Percentiles rank a stretch among this genome's conserved stretches.
These are phyloP conservation scores for Zingel zingel DNA, from an alignment of 2,113 vertebrate species.

Conservation along the genomic window DNA sequence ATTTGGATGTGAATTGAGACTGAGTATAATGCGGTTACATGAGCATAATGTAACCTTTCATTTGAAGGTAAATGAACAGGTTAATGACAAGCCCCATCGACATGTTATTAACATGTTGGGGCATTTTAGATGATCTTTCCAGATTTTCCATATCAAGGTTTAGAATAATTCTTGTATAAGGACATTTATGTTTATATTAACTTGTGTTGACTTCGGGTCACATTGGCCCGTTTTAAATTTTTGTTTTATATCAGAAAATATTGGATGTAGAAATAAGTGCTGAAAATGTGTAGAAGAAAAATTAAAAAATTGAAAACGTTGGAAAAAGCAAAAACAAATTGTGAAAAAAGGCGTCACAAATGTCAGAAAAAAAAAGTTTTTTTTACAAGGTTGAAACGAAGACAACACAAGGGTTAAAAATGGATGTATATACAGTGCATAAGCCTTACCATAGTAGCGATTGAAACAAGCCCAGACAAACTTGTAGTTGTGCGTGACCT, in stretches of 20 bases:
- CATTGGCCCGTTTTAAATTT: no score
- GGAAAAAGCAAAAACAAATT: no score
- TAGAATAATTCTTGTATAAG: background rate
- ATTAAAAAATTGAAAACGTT: no score
- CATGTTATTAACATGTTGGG: background rate
- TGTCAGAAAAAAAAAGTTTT: no score
- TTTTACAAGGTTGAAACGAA: no score
- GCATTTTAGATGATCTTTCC: background rate
- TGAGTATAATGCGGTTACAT: background rate
- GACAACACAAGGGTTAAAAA: no score
- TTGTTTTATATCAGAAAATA: no score
- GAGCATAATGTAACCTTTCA: background rate
- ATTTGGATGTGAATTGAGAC: background rate
- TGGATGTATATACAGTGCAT: background rate
- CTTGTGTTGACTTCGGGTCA: no score
- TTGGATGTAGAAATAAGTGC: no score
- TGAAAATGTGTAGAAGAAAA: no score
- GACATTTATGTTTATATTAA: background rate
- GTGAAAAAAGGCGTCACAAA: no score
- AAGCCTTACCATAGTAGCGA: slow-evolving; percentile 93
- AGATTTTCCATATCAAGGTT: background rate
- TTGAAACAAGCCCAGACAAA: slow-evolving; percentile 99
- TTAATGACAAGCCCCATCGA: background rate
- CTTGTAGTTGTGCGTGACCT: slow-evolving; percentile 98
- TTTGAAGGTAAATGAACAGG: background rate